Base-by-base conservation (phyloP, 2,113 vertebrate genomes). In the Rousettus leschenaultii region DNA sequence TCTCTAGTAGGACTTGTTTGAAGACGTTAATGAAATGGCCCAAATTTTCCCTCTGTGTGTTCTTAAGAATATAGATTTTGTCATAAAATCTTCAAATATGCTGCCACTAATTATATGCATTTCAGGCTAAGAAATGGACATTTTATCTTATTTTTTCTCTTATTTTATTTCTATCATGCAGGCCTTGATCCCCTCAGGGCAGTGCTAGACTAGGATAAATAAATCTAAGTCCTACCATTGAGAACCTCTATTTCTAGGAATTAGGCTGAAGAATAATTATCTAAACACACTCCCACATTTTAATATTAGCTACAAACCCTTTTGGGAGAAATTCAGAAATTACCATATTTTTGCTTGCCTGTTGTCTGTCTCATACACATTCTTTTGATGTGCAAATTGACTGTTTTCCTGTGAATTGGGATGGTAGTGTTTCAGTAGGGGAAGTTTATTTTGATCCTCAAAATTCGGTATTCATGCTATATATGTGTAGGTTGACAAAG, bases 371-470 rank as follows among this genome's bases (percentile, higher is more conserved):
- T 87, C 48, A 48, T 91, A 65, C 35, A 82, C n/a, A n/a, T 84
- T 82, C 45, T 88, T 94, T 85, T 85, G 65, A 82, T 74, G 11
- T 86, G 26, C 73, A 85, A 70, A 79, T 97, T 53, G 55, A 38
- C 55, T n/a, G 68, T 63, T 33, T 7, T 9, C n/a, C 55, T 82
- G 14, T 95, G 57, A 61, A 70, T 70, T 86, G 21, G 15, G 38
- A 30, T 59, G 16, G 35, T 82, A 86, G 18, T 80, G 38, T 78
- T 96, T 70, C 18, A 48, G 24, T 83, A 86, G 74, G 33, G 84
- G 38, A 86, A 70, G 14, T 86, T 91, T 28, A 73, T 91, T 93
- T 95, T 75, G 73, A 53, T 75, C 43, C 38, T 88, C 73, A 86
- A 66, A 92, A 71, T 65, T 70, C 19, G 73, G 68, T 92, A 21